Percentiles rank a stretch among this genome's conserved stretches.
These are phyloP conservation scores for Harpalus rubripes DNA, from an alignment of 2,888 invertebrate species.

Conservation along the genomic window DNA sequence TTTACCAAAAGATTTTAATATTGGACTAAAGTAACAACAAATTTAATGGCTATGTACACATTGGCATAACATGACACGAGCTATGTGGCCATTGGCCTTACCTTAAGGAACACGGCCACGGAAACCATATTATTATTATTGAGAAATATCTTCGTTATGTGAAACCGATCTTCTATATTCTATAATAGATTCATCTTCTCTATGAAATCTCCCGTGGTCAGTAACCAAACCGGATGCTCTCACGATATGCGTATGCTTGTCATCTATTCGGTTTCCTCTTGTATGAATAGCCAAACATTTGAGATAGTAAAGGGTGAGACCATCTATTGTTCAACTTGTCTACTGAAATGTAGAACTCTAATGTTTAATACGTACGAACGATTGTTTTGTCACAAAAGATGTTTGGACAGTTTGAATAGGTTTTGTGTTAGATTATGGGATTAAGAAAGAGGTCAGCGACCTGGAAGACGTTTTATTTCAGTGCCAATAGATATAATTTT, in stretches of 20 bases:
- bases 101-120: no score
- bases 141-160: no score
- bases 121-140: no score
- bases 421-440: conserved; percentile 21
- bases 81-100: no score
- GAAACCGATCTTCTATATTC: neutral
- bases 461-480: neutral
- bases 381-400: conserved; percentile 1
- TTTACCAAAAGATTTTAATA: no score
- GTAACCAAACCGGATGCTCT: conserved; percentile 21
- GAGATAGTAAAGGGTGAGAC: conserved; percentile 19
- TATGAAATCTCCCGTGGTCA: conserved; percentile 23
- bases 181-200: neutral
- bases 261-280: conserved; percentile 14
- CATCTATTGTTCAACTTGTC: conserved; percentile 8
- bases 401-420: conserved; percentile 31
- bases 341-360: conserved; percentile 28
- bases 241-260: conserved; percentile 20
- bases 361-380: neutral
- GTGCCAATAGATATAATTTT: neutral
- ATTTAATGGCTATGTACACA: no score
- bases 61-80: no score
- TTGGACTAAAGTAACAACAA: no score
- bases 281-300: conserved; percentile 10
- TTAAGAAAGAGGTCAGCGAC: conserved; percentile 7